These are phyloP conservation scores for Phrixothrix hirtus DNA, from an alignment of 2,888 invertebrate species.

Conservation along the genomic window DNA sequence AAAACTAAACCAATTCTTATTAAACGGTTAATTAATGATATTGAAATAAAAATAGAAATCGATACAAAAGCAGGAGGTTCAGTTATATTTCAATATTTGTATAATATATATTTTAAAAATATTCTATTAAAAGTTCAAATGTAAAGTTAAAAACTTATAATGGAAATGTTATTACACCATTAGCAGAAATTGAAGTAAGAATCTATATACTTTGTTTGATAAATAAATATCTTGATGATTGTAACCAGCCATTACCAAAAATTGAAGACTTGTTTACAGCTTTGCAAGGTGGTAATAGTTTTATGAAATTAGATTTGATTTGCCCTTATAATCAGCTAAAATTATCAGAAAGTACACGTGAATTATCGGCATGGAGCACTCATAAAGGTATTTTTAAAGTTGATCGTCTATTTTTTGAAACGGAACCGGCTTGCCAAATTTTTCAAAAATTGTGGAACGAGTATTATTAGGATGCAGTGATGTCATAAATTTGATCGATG, in stretches of 20 bases:
- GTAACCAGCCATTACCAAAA: conserved; percentile 21
- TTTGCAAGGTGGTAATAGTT: conserved; percentile 21
- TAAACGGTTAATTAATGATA: too few relatives aligned
- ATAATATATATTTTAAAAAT: too few relatives aligned
- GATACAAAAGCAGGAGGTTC: too few relatives aligned
- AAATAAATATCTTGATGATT: too few relatives aligned
- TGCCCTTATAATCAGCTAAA: conserved; percentile 25
- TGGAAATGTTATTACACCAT: too few relatives aligned
- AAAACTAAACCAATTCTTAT: too few relatives aligned
- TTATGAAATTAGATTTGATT: conserved; percentile 24
- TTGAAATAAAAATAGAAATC: too few relatives aligned
- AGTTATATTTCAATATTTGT: too few relatives aligned
- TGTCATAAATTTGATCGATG: conserved; percentile 25
- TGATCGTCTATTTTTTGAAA: conserved; percentile 46
- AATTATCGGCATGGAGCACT: conserved; percentile 25
- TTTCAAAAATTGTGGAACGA: conserved; percentile 42
- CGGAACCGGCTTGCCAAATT: conserved; percentile 46
- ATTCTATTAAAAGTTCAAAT: too few relatives aligned
- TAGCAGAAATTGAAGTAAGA: too few relatives aligned
- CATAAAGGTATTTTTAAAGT: conserved; percentile 43
- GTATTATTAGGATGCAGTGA: conserved; percentile 21
- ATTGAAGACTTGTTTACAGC: conserved; percentile 24
- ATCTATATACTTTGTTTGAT: too few relatives aligned
- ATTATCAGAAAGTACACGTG: conserved; percentile 16
- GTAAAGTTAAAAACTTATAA: too few relatives aligned